Percentiles rank a stretch among this genome's conserved stretches.
Conservation (phyloP, 2,888 invertebrate species). For the Lydus trimaculatus region DNA sequence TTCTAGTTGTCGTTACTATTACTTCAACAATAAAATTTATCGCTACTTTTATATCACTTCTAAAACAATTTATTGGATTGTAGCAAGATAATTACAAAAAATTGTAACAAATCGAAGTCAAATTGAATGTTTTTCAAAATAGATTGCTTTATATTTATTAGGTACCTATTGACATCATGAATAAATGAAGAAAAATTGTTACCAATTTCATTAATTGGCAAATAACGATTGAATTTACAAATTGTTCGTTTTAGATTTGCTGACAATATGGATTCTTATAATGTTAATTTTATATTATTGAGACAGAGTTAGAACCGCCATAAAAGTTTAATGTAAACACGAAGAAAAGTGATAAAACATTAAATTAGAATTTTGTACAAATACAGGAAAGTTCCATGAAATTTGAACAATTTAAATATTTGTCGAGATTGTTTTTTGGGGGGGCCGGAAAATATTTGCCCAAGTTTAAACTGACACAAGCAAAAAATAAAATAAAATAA, state of each 20-base stretch:
- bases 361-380: neutral
- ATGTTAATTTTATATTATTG: neutral
- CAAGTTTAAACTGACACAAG: neutral
- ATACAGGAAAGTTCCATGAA: neutral
- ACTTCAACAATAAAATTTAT: conserved; percentile 2
- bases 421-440: neutral
- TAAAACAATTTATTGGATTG: neutral
- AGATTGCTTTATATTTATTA: no score
- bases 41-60: neutral
- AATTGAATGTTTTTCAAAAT: no score
- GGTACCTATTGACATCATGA: neutral
- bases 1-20: neutral
- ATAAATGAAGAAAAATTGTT: neutral
- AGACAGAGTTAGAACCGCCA: neutral
- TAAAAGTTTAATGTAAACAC: neutral
- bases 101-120: neutral
- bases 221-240: neutral
- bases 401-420: neutral
- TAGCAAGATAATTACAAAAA: neutral
- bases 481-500: neutral
- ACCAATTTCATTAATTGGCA: neutral
- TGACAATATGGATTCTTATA: neutral
- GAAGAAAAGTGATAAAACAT: conserved; percentile 4
- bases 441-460: neutral
- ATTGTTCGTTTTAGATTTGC: no score